These are phyloP conservation scores for Baryphthengus martii DNA, from an alignment of 2,113 vertebrate species.

Conservation along the genomic window DNA sequence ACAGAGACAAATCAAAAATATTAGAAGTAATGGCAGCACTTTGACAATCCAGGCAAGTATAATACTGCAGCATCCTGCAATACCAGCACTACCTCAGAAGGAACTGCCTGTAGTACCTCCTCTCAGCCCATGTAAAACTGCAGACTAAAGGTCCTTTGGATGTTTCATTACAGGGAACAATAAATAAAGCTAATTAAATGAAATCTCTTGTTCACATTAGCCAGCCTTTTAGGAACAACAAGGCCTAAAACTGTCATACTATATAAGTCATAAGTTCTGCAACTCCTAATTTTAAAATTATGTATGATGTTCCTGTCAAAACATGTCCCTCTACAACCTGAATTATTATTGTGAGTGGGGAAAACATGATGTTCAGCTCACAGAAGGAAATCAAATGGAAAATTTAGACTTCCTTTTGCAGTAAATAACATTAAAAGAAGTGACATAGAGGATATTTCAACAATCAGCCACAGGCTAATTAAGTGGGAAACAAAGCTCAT, in stretches of 20 bases:
- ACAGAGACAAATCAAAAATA: not conserved
- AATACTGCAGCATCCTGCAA: not conserved
- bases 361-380: not conserved
- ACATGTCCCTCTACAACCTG: not conserved
- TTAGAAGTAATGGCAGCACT: not conserved
- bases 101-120: not conserved
- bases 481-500: not conserved
- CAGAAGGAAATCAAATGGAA: not conserved
- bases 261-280: not conserved
- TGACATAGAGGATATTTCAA: not conserved
- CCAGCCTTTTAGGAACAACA: slow-evolving; percentile 4
- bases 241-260: slow-evolving; percentile 1
- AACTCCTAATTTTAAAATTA: slow-evolving; percentile 32
- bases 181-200: slow-evolving; percentile 51
- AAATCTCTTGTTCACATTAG: not conserved
- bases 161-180: not conserved
- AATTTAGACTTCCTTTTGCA: slow-evolving; percentile 1
- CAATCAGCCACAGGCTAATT: not conserved
- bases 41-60: not conserved
- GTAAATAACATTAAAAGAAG: slow-evolving; percentile 12
- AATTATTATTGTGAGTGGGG: not conserved
- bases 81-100: not conserved
- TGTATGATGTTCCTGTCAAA: not conserved
- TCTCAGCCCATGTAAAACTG: not conserved
- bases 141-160: not conserved